A percentile compares a stretch with the other conserved stretches of the same genome.
Conservation (phyloP, 2,888 invertebrate species). For the Lasioglossum leucozonium region DNA sequence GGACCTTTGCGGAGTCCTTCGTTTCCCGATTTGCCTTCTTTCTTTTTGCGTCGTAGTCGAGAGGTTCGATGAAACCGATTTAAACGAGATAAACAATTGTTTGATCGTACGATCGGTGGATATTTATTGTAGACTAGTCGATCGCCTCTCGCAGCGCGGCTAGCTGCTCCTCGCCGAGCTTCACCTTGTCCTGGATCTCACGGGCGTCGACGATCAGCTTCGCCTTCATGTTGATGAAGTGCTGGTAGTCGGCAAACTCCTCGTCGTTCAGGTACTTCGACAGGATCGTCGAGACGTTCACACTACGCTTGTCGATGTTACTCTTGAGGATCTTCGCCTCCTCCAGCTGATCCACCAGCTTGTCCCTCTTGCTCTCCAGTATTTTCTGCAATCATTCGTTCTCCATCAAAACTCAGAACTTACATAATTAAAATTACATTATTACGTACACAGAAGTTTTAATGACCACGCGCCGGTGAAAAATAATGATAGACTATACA, state of each 20-base stretch:
- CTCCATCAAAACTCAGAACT: neutral
- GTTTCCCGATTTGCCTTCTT: neutral
- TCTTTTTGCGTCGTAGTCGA: neutral
- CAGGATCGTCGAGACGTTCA: constrained; percentile 89
- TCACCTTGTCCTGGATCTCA: constrained; percentile 93
- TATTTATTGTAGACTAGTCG: constrained; percentile 74
- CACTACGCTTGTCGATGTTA: constrained; percentile 92
- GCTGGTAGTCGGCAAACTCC: constrained; percentile 92
- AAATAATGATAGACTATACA: no score
- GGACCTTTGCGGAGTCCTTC: neutral
- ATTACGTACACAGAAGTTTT: no score
- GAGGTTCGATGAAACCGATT: neutral
- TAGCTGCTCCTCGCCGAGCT: constrained; percentile 92
- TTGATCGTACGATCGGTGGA: constrained; percentile 42
- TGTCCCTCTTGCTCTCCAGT: constrained; percentile 90
- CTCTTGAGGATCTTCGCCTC: constrained; percentile 93
- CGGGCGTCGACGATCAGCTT: constrained; percentile 93
- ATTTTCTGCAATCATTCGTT: constrained; percentile 86
- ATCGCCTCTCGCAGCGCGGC: constrained; percentile 89
- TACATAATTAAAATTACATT: no score
- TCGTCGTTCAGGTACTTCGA: constrained; percentile 90
- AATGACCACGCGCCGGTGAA: no score
- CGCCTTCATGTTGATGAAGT: constrained; percentile 94
- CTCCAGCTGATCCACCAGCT: constrained; percentile 91
- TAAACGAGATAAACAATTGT: constrained; percentile 33